Percentiles rank a stretch among this genome's conserved stretches.
These are phyloP conservation scores for Thecocarcelia acutangulata DNA, from an alignment of 2,888 invertebrate genomes.

Conservation along the genomic window DNA sequence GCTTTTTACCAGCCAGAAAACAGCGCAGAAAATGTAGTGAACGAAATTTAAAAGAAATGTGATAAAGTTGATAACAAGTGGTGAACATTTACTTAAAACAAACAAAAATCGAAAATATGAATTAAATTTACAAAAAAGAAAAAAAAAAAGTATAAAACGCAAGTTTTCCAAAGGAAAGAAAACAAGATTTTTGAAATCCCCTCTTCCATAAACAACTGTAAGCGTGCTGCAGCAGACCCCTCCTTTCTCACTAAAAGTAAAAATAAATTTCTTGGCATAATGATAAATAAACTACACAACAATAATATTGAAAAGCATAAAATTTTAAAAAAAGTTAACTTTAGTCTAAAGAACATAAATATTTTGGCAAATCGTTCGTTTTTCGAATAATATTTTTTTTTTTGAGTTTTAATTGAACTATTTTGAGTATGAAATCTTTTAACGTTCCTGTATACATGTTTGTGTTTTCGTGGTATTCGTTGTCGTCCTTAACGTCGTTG, in stretches of 20 bases:
- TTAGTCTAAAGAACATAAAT: no score
- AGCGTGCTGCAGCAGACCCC: no score
- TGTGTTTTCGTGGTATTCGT: conserved; percentile 23
- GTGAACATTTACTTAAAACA: background rate
- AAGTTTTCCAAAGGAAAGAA: background rate
- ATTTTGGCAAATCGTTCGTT: no score
- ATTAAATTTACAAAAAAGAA: background rate
- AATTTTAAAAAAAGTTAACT: no score
- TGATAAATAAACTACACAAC: background rate
- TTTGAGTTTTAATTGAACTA: background rate
- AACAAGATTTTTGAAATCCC: background rate
- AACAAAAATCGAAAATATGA: background rate
- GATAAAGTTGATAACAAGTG: conserved; percentile 28
- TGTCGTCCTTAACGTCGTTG: conserved; percentile 26
- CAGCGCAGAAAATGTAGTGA: conserved; percentile 14
- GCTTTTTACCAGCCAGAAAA: conserved; percentile 23
- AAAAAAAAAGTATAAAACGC: background rate
- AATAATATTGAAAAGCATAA: no score
- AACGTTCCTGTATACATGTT: conserved; percentile 12
- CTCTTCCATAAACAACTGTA: conserved; percentile 42
- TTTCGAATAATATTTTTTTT: no score
- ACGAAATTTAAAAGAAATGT: conserved; percentile 3
- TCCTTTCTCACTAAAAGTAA: no score
- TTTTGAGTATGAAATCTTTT: background rate
- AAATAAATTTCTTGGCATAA: conserved; percentile 21